Percentiles rank a stretch among this genome's conserved stretches.
phyloP scores from a whole-genome alignment of 1,140 invertebrate species.

The Grapholita molesta region DNA sequence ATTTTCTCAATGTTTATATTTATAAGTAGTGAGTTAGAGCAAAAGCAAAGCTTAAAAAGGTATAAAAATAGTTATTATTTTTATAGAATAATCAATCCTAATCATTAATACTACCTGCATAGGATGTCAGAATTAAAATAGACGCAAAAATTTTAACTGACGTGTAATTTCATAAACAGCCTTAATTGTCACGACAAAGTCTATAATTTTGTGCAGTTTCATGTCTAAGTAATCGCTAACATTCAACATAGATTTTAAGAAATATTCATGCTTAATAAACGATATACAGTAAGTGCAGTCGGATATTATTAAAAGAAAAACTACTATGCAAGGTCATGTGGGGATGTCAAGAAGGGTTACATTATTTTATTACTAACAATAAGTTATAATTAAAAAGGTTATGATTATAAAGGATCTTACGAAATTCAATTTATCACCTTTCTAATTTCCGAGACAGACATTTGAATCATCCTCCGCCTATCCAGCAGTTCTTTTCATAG shows the following conservation, averaged over 20 bases:
- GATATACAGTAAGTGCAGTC: slow-evolving; percentile 21
- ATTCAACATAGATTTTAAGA: slow-evolving; percentile 34
- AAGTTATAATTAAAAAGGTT: too few relatives aligned
- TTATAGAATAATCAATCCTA: background rate
- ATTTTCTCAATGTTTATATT: background rate
- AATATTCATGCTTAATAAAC: slow-evolving; percentile 30
- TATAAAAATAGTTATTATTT: background rate
- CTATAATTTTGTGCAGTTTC: slow-evolving; percentile 24
- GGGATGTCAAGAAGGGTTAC: background rate
- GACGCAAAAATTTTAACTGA: too few relatives aligned
- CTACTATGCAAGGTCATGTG: background rate
- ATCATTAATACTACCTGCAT: background rate
- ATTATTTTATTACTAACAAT: background rate
- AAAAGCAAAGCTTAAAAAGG: slow-evolving; percentile 5
- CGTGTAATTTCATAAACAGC: too few relatives aligned
- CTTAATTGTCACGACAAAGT: background rate
- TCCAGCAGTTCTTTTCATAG: too few relatives aligned
- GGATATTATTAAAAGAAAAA: background rate
- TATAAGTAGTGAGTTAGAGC: background rate
- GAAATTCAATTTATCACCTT: too few relatives aligned
- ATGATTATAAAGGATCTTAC: too few relatives aligned
- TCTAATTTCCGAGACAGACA: background rate
- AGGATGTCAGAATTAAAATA: too few relatives aligned
- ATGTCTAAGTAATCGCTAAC: slow-evolving; percentile 32
- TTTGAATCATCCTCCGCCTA: too few relatives aligned